These are phyloP conservation scores for Oryzias celebensis DNA, from an alignment of 2,113 vertebrate genomes.

Conservation along the genomic window DNA sequence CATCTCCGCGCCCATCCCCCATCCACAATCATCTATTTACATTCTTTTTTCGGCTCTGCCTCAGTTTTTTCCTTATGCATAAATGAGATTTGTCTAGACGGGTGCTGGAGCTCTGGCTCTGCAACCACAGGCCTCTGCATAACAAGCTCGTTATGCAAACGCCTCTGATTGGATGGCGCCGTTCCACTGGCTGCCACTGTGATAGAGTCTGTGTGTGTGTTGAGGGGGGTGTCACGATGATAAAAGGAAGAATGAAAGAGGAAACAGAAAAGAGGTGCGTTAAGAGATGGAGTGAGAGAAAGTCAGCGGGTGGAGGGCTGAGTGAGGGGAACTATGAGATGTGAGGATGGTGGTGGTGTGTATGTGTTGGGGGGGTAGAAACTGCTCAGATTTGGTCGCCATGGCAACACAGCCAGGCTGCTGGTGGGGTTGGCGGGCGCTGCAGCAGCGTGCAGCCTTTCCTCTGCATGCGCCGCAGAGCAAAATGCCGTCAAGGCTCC, in stretches of 20 bases:
- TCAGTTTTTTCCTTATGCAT: conserved; percentile 63
- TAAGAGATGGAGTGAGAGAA: conserved; percentile 46
- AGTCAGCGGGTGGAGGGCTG: conserved; percentile 33
- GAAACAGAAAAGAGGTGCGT: conserved; percentile 31
- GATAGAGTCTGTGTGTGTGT: conserved; percentile 36
- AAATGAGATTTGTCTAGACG: conserved; percentile 84
- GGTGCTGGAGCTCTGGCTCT: conserved; percentile 68
- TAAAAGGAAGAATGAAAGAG: conserved; percentile 24
- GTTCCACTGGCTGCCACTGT: conserved; percentile 77
- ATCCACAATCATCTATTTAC: conserved; percentile 54
- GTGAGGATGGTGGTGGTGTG: conserved; percentile 33
- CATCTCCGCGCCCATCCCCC: conserved; percentile 54
- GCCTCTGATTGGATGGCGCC: conserved; percentile 79
- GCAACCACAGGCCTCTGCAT: conserved; percentile 78
- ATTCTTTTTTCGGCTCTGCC: conserved; percentile 20
- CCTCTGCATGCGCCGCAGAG: conserved; percentile 65
- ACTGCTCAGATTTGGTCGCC: conserved; percentile 79
- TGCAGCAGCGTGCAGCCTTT: conserved; percentile 77
- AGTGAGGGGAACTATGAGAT: conserved; percentile 38
- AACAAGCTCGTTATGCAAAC: conserved; percentile 84
- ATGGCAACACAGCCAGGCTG: conserved; percentile 81
- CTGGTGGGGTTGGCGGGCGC: conserved; percentile 74
- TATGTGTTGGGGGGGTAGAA: conserved; percentile 58
- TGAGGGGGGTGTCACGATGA: conserved; percentile 3
- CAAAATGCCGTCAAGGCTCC: conserved; percentile 68